Evolutionary conservation across 2,888 invertebrate genomes (phyloP).

Genomic region (Nephrotoma flavescens): DNA sequence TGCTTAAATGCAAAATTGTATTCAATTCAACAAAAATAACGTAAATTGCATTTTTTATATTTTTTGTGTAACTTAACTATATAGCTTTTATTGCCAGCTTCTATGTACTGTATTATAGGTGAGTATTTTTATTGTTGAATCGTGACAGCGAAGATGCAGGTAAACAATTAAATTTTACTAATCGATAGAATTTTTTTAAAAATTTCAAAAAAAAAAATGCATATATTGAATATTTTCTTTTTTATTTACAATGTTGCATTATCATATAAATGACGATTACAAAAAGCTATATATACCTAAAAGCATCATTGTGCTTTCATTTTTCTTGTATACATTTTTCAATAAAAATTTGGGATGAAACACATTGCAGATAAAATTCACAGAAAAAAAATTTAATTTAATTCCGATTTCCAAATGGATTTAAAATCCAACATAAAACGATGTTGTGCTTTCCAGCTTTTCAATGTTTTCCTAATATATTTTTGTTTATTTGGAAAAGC

Average conservation of each 20-base stretch:
- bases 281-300: background rate
- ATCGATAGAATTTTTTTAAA: background rate
- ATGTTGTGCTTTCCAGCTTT: background rate
- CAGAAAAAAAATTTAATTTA: background rate
- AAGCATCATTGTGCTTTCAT: background rate
- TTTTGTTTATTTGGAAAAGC: background rate
- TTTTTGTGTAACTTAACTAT: background rate
- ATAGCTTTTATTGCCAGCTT: background rate
- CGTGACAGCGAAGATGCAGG: background rate
- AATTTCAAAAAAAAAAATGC: background rate
- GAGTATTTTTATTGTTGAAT: background rate
- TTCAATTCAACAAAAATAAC: background rate
- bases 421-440: background rate
- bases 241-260: background rate
- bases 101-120: background rate
- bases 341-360: background rate
- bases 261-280: background rate
- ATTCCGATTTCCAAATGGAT: background rate
- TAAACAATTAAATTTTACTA: background rate
- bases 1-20: background rate
- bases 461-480: background rate
- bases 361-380: background rate
- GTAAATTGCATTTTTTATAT: background rate
- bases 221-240: background rate
- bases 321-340: background rate